Evolutionary conservation across 2,888 invertebrate genomes (phyloP), one percentile per base, ranked within the genome.

Genomic region (Enchytraeus crypticus): DNA sequence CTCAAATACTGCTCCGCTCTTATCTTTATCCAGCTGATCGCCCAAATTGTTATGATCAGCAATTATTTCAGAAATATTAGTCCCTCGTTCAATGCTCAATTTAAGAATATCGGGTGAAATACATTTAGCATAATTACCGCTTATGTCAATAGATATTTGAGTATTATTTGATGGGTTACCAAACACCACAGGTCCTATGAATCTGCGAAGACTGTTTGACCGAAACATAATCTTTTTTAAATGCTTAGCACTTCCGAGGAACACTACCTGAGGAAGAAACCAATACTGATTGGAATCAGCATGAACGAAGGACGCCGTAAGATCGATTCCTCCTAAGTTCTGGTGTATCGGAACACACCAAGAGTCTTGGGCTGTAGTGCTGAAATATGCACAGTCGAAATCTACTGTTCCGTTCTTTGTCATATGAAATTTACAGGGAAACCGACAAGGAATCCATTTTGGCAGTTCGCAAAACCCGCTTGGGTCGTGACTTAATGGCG

Each of bases 1-100:
- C 1, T 18, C n/a, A 18, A 56, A 56, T 21, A 45, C 29, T 27
- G 29, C 26, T 23, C 56, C 56, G 23, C 45, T 45, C n/a, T 14
- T 38, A n/a, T 56, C 56, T 21, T 29, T 26, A 18, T 23, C 56
- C 27, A 56, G 30, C 43, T 56, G 56, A 26, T 38, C 56, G 1
- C 27, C 33, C 14, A 56, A 45, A n/a, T 33, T 26, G 38, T 56
- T 56, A 26, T 29, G 43, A 33, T 38, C n/a, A 18, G 45, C 27
- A 5, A 5, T 29, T 8, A 45, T 29, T 11, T 1, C 45, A 26
- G 43, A 38, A 23, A 56, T 1, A 23, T 27, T 56, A 18, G 45
- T 27, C 8, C 43, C 43, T 29, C 27, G 29, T 5, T 14, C 18
- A 5, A 57, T 23, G 11, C 43, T 43, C 5, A 29, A 56, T 14